Evolutionary conservation across 2,797 vertebrate species (phyloP), one percentile per base, ranked within the genome.

Genomic region (Chloroceryle amazona): DNA sequence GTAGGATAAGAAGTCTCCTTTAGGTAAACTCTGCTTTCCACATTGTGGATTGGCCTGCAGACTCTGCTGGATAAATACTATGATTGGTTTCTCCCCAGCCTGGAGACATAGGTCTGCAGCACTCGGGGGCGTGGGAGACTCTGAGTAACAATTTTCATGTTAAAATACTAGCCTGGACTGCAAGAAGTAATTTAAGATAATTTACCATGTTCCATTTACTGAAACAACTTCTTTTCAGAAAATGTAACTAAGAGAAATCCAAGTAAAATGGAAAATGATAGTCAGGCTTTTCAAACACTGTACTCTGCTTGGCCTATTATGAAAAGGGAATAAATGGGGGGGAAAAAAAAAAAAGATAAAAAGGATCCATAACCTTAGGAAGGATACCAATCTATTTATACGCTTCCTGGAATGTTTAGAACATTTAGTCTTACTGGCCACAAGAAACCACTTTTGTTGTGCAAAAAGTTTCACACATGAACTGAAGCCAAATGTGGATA

Each of bases 161-260:
- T 86, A 86, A 93, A 83, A 83, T 94, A 73, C 84, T 71, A 92
- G 60, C 60, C 61, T 90, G 62, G 58, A 61, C 58, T 90, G 55
- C 39, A 87, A 70, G 66, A 95, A 90, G 81, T 86, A 93, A 96
- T 86, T 97, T 93, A 93, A 95, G 96, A 93, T 86, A 86, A 83
- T 96, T 97, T 93, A 84, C 76, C 89, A 60, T n/a, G 57, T 90
- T 96, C 57, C 70, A 89, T 97, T 97, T 95, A 95, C 62, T 94
- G 49, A 92, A 81, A 95, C 79, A 93, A 63, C 83, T 96, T 54
- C 76, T 96, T 81, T 70, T 96, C 66, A 95, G 33, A 97, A 96
- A 94, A 96, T 94, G 51, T 86, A 95, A 74, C 67, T 72, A 61
- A 81, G 68, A 61, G 71, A 95, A 96, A 58, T 35, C 28, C 70